Evolutionary conservation across 2,888 invertebrate genomes (phyloP).

Genomic region (Tortricodes alternella): DNA sequence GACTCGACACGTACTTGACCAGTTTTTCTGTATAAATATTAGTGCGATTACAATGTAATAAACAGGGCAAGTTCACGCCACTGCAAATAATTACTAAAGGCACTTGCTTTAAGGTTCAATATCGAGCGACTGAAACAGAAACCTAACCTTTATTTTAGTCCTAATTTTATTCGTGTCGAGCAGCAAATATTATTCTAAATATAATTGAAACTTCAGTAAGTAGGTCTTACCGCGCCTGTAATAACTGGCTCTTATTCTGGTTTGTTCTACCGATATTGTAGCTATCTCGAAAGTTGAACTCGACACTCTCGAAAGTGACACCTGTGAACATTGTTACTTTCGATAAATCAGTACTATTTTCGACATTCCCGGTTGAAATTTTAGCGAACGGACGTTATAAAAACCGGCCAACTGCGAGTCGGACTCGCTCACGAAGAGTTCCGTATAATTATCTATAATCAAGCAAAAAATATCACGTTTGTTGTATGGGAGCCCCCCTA

Average conservation of each 20-base stretch:
- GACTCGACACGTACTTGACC: not conserved
- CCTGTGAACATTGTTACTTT: no score
- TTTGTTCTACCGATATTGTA: not conserved
- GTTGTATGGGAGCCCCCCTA: no score
- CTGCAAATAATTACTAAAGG: not conserved
- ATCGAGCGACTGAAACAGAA: not conserved
- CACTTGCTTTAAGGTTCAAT: not conserved
- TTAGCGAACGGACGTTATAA: no score
- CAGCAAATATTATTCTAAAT: constrained; percentile 25
- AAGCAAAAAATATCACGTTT: no score
- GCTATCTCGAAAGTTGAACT: not conserved
- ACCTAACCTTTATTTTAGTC: constrained; percentile 14
- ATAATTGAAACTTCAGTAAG: constrained; percentile 24
- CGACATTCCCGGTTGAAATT: no score
- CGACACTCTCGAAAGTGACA: no score
- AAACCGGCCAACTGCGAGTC: no score
- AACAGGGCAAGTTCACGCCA: not conserved
- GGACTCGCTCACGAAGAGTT: no score
- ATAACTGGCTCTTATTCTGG: constrained; percentile 12
- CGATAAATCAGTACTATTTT: no score
- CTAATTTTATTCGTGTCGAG: constrained; percentile 10
- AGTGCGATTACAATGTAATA: not conserved
- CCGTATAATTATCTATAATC: no score
- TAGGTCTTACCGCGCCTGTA: constrained; percentile 10
- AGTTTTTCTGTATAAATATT: not conserved